Percentiles rank a stretch among this genome's conserved stretches.
Evolutionary conservation across 2,888 invertebrate genomes (phyloP).

Genomic region (Saturnia pavonia): DNA sequence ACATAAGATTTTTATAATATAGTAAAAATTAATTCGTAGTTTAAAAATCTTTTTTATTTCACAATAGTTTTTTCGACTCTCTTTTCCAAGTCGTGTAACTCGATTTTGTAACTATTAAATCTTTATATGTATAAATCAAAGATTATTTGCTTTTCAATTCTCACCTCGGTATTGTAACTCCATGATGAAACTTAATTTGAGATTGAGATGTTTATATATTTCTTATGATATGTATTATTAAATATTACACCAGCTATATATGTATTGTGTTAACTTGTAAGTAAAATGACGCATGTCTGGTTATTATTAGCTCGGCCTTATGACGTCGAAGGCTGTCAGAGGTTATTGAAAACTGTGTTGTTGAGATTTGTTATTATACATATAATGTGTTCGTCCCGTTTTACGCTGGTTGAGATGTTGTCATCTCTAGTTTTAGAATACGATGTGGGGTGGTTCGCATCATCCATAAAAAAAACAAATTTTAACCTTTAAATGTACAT

Average conservation of each 20-base stretch:
- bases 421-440: background rate
- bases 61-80: too few relatives aligned
- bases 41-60: too few relatives aligned
- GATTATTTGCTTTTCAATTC: background rate
- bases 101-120: background rate
- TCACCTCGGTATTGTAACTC: background rate
- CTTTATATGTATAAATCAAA: background rate
- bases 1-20: too few relatives aligned
- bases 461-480: background rate
- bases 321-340: conserved; percentile 29
- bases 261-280: background rate
- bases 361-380: conserved; percentile 22
- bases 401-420: background rate
- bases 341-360: conserved; percentile 18
- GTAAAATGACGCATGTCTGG: conserved; percentile 18
- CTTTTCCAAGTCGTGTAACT: background rate
- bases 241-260: conserved; percentile 5
- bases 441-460: background rate
- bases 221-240: background rate
- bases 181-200: background rate
- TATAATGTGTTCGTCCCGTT: background rate
- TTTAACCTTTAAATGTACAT: background rate
- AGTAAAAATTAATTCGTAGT: too few relatives aligned
- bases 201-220: background rate
- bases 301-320: conserved; percentile 29